phyloP scores from a whole-genome alignment of 2,888 invertebrate species.

The Callimorpha dominula region DNA sequence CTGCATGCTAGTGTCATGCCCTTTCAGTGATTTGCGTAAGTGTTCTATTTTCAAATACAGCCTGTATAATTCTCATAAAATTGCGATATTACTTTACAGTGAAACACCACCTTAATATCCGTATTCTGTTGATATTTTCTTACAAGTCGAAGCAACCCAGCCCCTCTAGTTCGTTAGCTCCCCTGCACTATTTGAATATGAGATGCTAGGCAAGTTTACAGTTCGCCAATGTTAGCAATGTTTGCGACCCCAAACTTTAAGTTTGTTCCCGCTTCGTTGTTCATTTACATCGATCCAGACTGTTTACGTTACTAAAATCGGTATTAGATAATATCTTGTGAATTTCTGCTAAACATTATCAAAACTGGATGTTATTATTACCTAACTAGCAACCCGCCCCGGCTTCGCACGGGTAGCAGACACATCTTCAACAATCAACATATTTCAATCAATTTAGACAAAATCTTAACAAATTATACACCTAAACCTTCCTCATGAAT shows the following conservation, averaged over 20 bases:
- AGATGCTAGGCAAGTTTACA: slow-evolving; percentile 76
- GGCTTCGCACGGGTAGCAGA: no score
- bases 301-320: slow-evolving; percentile 57
- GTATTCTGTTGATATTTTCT: slow-evolving; percentile 70
- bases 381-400: no score
- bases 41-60: no score
- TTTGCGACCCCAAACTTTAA: slow-evolving; percentile 80
- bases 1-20: no score
- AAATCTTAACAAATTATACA: no score
- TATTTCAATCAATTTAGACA: no score
- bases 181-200: slow-evolving; percentile 85
- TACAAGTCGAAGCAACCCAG: slow-evolving; percentile 51
- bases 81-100: slow-evolving; percentile 4
- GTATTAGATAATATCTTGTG: slow-evolving; percentile 19
- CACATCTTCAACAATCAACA: no score
- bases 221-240: slow-evolving; percentile 68
- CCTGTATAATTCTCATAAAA: neutral
- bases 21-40: no score
- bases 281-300: slow-evolving; percentile 70
- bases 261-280: slow-evolving; percentile 69
- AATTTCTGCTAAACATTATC: neutral
- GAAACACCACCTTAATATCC: slow-evolving; percentile 31
- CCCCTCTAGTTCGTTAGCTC: slow-evolving; percentile 77
- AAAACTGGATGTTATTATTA: no score
- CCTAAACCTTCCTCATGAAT: no score